Evolutionary conservation across 2,797 vertebrate genomes (phyloP).

Genomic region (Tokudaia tokunoshimensis): DNA sequence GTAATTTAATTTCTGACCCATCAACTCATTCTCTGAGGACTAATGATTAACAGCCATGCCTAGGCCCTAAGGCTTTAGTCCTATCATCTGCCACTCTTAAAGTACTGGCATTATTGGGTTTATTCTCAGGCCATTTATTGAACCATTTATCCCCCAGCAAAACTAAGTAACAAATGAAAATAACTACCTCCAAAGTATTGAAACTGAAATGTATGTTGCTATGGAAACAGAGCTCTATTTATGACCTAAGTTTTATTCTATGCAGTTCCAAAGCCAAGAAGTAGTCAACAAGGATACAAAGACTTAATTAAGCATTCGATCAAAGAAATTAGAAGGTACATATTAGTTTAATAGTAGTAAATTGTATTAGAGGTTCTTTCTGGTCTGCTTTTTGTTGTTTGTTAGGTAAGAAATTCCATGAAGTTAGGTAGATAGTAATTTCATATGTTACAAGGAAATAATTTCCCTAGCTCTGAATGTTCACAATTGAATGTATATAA

Average conservation of each 20-base stretch:
- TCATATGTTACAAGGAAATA: slow-evolving; percentile 10
- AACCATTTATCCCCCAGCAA: slow-evolving; percentile 32
- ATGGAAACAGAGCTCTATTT: slow-evolving; percentile 78
- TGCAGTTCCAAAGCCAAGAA: slow-evolving; percentile 63
- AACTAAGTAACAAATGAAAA: slow-evolving; percentile 56
- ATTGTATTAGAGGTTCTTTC: neutral
- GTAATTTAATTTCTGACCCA: neutral
- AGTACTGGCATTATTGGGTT: neutral
- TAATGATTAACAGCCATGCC: neutral
- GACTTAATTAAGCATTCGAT: slow-evolving; percentile 48
- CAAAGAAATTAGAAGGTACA: slow-evolving; percentile 58
- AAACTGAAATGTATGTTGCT: slow-evolving; percentile 70
- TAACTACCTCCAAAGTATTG: slow-evolving; percentile 70
- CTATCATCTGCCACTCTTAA: neutral
- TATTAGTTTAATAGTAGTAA: slow-evolving; percentile 44
- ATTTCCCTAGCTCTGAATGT: neutral
- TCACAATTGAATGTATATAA: slow-evolving; percentile 1
- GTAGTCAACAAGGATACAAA: slow-evolving; percentile 40
- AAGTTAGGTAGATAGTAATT: slow-evolving; percentile 33
- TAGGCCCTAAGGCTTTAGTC: neutral
- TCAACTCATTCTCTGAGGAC: neutral
- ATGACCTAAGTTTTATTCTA: slow-evolving; percentile 68
- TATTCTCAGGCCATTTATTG: slow-evolving; percentile 29
- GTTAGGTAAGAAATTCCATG: neutral
- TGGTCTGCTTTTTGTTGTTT: slow-evolving; percentile 9